phyloP scores from a whole-genome alignment of 2,888 invertebrate genomes.

The Nyleta sp. region DNA sequence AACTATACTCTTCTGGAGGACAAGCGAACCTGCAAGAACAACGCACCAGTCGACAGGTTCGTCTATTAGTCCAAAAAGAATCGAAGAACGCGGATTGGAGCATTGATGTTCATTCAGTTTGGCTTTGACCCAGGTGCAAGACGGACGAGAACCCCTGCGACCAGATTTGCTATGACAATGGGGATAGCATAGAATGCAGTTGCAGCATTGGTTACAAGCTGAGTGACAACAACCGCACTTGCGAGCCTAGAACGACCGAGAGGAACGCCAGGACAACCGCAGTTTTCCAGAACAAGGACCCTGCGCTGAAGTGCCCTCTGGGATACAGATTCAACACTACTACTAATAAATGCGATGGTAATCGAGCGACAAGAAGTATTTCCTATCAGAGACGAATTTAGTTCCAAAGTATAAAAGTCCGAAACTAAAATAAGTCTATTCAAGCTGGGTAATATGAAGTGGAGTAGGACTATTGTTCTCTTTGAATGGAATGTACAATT shows the following conservation, averaged over 20 bases:
- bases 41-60: conserved; percentile 76
- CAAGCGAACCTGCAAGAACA: conserved; percentile 86
- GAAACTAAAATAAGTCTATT: too few species aligned
- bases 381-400: too few species aligned
- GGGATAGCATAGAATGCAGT: conserved; percentile 87
- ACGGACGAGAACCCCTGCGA: conserved; percentile 87
- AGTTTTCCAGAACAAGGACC: conserved; percentile 68
- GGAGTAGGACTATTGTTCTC: too few species aligned
- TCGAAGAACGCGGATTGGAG: too few species aligned
- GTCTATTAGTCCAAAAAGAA: too few species aligned
- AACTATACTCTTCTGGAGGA: conserved; percentile 88
- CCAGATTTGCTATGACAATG: conserved; percentile 89
- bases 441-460: too few species aligned
- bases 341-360: conserved; percentile 79
- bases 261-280: conserved; percentile 61
- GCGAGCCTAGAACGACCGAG: conserved; percentile 82
- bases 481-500: too few species aligned
- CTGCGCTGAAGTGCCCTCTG: conserved; percentile 73
- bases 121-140: conserved; percentile 83
- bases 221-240: conserved; percentile 86
- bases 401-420: too few species aligned
- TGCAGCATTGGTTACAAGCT: conserved; percentile 89
- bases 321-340: conserved; percentile 77
- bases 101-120: too few species aligned
- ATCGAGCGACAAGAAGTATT: conserved; percentile 21